Conservation (phyloP, 2,797 vertebrate species). For the Microcaecilia unicolor region DNA sequence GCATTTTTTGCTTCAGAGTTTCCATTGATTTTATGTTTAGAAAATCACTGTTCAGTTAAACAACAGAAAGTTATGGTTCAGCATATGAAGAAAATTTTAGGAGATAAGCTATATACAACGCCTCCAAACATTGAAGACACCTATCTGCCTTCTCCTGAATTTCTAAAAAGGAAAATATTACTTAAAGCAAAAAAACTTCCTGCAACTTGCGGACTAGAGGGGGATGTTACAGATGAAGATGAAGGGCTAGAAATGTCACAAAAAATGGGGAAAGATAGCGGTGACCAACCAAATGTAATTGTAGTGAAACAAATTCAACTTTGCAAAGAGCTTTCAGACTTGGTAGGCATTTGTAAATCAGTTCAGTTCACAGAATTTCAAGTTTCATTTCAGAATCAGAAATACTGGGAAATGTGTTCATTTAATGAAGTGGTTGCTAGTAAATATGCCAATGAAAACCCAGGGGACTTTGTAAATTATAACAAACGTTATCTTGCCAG, state of each 20-base stretch:
- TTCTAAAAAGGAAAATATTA: conserved; percentile 83
- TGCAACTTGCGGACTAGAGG: conserved; percentile 74
- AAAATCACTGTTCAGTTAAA: conserved; percentile 93
- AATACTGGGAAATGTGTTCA: conserved; percentile 94
- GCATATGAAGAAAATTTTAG: conserved; percentile 90
- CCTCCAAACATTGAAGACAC: conserved; percentile 76
- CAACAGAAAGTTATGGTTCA: conserved; percentile 95
- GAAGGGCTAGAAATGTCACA: conserved; percentile 96
- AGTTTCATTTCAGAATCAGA: conserved; percentile 86
- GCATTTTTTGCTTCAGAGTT: conserved; percentile 91
- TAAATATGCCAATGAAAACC: conserved; percentile 82
- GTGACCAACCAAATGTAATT: conserved; percentile 63
- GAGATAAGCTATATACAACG: conserved; percentile 75
- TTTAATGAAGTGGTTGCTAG: conserved; percentile 93
- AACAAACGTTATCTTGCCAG: conserved; percentile 92
- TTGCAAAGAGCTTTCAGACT: conserved; percentile 89
- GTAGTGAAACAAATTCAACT: conserved; percentile 80
- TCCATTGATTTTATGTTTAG: conserved; percentile 86
- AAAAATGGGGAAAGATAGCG: conserved; percentile 69
- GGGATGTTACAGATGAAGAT: conserved; percentile 93
- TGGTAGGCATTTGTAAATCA: conserved; percentile 92
- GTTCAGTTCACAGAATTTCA: conserved; percentile 92
- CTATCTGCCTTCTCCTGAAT: conserved; percentile 82
- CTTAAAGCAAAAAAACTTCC: conserved; percentile 89
- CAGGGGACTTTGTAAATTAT: conserved; percentile 96